A percentile compares a stretch with the other conserved stretches of the same genome.
Conservation (phyloP, 53 echinoderm and acorn worm species). For the Temnopleurus reevesii region DNA sequence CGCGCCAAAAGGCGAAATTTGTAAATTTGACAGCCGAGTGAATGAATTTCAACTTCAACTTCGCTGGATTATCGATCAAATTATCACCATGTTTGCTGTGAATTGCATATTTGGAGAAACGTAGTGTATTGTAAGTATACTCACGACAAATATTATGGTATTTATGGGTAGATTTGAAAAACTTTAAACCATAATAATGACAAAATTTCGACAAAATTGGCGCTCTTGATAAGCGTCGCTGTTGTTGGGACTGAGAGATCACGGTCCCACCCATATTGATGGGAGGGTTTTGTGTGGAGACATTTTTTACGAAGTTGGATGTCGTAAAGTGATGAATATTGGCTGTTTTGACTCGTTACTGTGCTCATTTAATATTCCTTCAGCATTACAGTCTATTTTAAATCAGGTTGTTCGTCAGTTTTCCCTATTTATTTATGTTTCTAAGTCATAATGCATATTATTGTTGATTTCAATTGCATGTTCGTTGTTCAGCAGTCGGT, state of each 20-base stretch:
- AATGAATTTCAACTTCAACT: neutral
- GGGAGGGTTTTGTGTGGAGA: neutral
- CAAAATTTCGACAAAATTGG: neutral
- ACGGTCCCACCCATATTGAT: conserved; percentile 15
- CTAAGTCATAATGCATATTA: too few relatives aligned
- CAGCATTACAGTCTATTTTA: neutral
- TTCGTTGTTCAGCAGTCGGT: too few relatives aligned
- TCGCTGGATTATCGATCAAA: neutral
- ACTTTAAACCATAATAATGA: neutral
- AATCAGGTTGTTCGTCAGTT: neutral
- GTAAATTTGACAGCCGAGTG: conserved; percentile 51
- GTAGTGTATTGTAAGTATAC: conserved; percentile 1
- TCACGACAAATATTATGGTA: neutral
- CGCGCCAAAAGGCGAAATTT: conserved; percentile 47
- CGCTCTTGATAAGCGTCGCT: neutral
- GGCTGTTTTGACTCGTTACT: too few relatives aligned
- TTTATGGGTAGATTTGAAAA: neutral
- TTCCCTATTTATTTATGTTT: too few relatives aligned
- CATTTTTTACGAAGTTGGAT: neutral
- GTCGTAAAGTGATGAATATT: too few relatives aligned
- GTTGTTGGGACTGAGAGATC: neutral
- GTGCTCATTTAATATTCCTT: neutral
- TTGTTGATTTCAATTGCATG: too few relatives aligned
- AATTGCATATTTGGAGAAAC: neutral
- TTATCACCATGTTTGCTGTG: neutral